Evolutionary conservation across 2,113 vertebrate species (phyloP).

Genomic region (Rhodinocichla rosea): DNA sequence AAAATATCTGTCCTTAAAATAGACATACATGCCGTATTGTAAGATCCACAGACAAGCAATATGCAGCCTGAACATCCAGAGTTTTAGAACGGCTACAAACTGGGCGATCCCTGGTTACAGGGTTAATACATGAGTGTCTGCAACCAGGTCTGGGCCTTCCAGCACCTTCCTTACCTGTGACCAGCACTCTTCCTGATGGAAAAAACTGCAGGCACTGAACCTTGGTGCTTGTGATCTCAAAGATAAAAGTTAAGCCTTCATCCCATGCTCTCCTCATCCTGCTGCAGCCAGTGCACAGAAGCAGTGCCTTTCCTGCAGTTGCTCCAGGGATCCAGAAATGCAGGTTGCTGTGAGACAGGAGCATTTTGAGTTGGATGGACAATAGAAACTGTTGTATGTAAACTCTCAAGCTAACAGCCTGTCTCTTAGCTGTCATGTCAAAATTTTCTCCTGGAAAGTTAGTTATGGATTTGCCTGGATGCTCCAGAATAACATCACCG

Average conservation of each 20-base stretch:
- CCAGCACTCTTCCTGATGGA: neutral
- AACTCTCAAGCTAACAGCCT: neutral
- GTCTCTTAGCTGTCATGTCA: neutral
- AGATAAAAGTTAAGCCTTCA: neutral
- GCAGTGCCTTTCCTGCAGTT: neutral
- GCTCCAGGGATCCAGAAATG: neutral
- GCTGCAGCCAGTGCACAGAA: neutral
- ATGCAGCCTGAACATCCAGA: neutral
- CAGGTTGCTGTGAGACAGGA: neutral
- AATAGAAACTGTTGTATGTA: neutral
- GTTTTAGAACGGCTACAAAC: neutral
- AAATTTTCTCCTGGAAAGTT: neutral
- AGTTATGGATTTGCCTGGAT: neutral
- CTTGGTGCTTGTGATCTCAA: rapidly evolving
- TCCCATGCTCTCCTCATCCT: neutral
- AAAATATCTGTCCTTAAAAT: neutral
- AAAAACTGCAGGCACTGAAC: neutral
- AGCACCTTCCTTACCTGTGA: neutral
- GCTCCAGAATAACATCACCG: neutral
- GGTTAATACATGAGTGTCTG: neutral
- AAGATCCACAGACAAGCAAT: neutral
- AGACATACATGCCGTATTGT: neutral
- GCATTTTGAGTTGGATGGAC: neutral
- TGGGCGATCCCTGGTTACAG: neutral
- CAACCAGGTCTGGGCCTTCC: neutral